Conservation (phyloP, 2,113 vertebrate genomes). For the Melanostigma gelatinosum region DNA sequence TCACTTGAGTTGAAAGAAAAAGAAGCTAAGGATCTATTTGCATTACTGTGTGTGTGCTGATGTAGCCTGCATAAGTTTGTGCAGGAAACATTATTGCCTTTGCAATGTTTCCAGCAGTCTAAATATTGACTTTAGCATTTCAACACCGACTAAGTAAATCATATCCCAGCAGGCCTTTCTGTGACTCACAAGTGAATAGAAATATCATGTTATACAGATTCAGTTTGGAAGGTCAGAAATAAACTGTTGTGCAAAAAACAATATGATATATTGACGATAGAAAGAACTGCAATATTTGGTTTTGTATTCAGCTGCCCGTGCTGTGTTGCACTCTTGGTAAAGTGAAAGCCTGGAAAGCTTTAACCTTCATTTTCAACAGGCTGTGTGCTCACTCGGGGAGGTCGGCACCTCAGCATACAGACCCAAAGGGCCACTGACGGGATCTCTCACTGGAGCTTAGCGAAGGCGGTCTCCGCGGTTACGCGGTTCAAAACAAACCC, state of each 20-base stretch:
- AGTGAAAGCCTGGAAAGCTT: background rate
- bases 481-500: conserved; percentile 67
- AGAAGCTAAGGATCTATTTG: conserved; percentile 49
- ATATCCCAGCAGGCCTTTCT: background rate
- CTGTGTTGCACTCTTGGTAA: background rate
- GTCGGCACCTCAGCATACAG: conserved; percentile 10
- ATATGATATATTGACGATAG: background rate
- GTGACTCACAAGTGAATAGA: conserved; percentile 1
- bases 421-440: conserved; percentile 38
- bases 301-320: background rate
- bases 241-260: background rate
- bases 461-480: conserved; percentile 47
- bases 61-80: conserved; percentile 33
- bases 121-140: conserved; percentile 25
- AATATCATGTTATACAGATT: conserved; percentile 8
- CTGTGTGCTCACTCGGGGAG: conserved; percentile 17
- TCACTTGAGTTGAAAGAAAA: conserved; percentile 56
- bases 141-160: conserved; percentile 1
- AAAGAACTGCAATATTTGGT: background rate
- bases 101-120: conserved; percentile 10
- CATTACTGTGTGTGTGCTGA: conserved; percentile 31
- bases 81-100: conserved; percentile 29
- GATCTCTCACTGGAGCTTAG: conserved; percentile 62
- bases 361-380: conserved; percentile 31
- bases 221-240: background rate